Base-by-base conservation (phyloP, 2,797 vertebrate species). In the Gadopsis marmoratus region DNA sequence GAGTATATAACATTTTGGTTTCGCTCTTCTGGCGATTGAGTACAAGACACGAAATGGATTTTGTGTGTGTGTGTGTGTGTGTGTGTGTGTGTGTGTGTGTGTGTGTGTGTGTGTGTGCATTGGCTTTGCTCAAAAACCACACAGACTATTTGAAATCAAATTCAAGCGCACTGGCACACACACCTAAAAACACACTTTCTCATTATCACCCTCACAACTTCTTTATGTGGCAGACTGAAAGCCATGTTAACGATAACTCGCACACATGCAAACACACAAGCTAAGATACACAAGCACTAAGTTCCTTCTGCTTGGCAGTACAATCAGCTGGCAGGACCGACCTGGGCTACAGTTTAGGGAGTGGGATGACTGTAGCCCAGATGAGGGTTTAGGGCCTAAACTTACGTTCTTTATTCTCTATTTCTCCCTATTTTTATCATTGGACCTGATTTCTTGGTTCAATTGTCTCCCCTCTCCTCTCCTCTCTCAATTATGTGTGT, bases 1-100 rank as follows among this genome's bases (percentile, higher is more conserved):
- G 67, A 29, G 55, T 19, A 74, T 74, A 81, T 65, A 59, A 69
- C 31, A n/a, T 80, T 82, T 74, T 84, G 37, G 68, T 58, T 60
- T 31, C 35, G 50, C 47, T 1, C 0, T 26, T 79, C 31, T 43
- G 14, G 39, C 78, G 64, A 59, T 64, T 70, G 31, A 63, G 56
- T 21, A 17, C 9, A 65, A 37, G 43, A 37, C 10, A 50, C 23
- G 21, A 56, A 77, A 81, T 60, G 3, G 21, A 43, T 45, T 66
- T 3, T 47, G 23, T 29, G 21, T 48, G 0, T 54, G 23, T 64
- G 58, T 56, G 19, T 64, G 0, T 54, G 23, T 64, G 58, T 56
- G n/a, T 67, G 26, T 65, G 29, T 12, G 23, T 65, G 19, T 12
- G 3, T 0, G 26, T 64, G 58, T 56, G 16, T 64, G 0, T 54